These are phyloP conservation scores for Isurus oxyrinchus DNA, from an alignment of 2,113 vertebrate genomes.

Conservation along the genomic window DNA sequence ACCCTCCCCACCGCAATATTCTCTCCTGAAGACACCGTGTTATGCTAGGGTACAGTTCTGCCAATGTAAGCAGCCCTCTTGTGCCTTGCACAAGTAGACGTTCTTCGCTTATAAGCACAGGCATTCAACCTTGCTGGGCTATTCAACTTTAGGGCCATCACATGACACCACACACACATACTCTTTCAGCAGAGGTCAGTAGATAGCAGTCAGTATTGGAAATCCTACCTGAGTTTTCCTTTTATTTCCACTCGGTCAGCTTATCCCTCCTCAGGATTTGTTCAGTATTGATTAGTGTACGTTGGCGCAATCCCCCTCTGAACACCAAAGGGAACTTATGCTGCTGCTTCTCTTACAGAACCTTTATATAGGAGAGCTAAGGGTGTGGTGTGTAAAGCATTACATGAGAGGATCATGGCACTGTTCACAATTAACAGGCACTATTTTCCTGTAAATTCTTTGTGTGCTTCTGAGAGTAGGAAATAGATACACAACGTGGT, in stretches of 20 bases:
- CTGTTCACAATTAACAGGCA: neutral
- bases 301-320: neutral
- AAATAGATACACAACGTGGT: neutral
- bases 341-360: neutral
- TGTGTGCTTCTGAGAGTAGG: neutral
- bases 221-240: neutral
- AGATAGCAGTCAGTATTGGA: neutral
- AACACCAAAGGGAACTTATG: neutral
- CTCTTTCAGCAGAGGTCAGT: neutral
- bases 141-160: neutral
- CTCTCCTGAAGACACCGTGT: neutral
- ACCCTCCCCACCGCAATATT: neutral
- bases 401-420: neutral
- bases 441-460: neutral
- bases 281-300: neutral
- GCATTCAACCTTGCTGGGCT: no score
- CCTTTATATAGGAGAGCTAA: neutral
- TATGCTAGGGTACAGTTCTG: neutral
- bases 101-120: neutral
- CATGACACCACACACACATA: neutral
- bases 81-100: neutral
- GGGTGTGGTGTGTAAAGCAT: neutral
- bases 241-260: neutral
- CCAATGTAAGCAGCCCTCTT: neutral
- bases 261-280: neutral